Percentiles rank a stretch among this genome's conserved stretches.
Evolutionary conservation across 2,888 invertebrate genomes (phyloP).

Genomic region (Vanessa cardui): DNA sequence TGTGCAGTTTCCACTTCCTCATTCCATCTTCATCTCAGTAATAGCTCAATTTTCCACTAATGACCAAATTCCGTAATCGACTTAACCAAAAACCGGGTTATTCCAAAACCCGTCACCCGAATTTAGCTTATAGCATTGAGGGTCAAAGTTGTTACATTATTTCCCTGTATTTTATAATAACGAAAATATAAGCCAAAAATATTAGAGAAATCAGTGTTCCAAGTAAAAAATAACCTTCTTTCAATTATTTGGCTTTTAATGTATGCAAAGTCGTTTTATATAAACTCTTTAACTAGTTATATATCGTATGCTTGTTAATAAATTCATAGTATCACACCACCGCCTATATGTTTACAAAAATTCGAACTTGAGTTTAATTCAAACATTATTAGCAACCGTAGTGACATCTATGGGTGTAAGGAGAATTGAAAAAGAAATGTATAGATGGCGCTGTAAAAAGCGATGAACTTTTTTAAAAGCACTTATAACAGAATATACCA

Average conservation of each 20-base stretch:
- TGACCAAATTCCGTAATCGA: constrained; percentile 15
- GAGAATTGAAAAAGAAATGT: not conserved
- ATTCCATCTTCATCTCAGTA: constrained; percentile 21
- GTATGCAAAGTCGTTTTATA: no score
- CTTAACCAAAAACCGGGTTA: constrained; percentile 9
- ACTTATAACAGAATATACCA: no score
- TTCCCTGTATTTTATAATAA: not conserved
- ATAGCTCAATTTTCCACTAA: constrained; percentile 24
- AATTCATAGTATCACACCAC: not conserved
- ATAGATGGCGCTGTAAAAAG: not conserved
- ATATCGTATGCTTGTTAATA: no score
- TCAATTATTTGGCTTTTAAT: no score
- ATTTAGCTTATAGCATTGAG: not conserved
- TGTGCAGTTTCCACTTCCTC: constrained; percentile 29
- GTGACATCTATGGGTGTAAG: not conserved
- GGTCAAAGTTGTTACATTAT: not conserved
- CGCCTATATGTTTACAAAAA: not conserved
- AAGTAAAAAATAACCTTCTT: no score
- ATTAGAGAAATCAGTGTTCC: no score
- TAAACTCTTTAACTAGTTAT: no score
- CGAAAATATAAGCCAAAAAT: no score
- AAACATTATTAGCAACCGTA: not conserved
- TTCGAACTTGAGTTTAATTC: not conserved
- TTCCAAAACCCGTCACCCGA: not conserved
- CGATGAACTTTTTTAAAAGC: no score